phyloP scores from a whole-genome alignment of 2,113 vertebrate genomes.

The Collichthys lucidus region DNA sequence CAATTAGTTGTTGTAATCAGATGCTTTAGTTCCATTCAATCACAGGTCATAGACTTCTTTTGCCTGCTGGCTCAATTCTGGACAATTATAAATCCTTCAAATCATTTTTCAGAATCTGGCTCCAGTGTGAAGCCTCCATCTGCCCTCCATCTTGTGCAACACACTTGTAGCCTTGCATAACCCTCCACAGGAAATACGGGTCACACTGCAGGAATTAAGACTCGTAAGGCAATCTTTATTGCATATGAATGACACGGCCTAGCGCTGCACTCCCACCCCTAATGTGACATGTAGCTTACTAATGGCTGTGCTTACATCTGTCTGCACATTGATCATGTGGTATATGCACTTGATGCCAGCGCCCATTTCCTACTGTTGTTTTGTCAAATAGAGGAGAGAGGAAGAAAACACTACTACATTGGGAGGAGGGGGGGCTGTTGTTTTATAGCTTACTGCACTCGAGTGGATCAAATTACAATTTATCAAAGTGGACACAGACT shows the following conservation, averaged over 20 bases:
- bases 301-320: slow-evolving; percentile 11
- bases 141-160: slow-evolving; percentile 21
- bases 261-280: background rate
- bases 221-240: slow-evolving; percentile 66
- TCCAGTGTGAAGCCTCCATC: background rate
- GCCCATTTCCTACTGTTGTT: slow-evolving; percentile 1
- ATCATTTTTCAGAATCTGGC: background rate
- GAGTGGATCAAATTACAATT: slow-evolving; percentile 18
- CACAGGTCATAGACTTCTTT: background rate
- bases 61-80: background rate
- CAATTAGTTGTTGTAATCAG: background rate
- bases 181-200: slow-evolving; percentile 33
- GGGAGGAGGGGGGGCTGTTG: slow-evolving; percentile 3
- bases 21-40: background rate
- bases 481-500: background rate
- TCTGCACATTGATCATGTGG: slow-evolving; percentile 2
- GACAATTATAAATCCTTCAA: too few species aligned
- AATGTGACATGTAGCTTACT: slow-evolving; percentile 27
- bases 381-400: background rate
- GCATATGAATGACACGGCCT: slow-evolving; percentile 54
- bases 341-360: slow-evolving; percentile 3
- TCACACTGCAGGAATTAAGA: slow-evolving; percentile 43
- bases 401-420: background rate
- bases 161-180: background rate
- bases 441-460: slow-evolving; percentile 23